Evolutionary conservation across 2,113 vertebrate genomes (phyloP).

Genomic region (Pseudorectes ferrugineus): DNA sequence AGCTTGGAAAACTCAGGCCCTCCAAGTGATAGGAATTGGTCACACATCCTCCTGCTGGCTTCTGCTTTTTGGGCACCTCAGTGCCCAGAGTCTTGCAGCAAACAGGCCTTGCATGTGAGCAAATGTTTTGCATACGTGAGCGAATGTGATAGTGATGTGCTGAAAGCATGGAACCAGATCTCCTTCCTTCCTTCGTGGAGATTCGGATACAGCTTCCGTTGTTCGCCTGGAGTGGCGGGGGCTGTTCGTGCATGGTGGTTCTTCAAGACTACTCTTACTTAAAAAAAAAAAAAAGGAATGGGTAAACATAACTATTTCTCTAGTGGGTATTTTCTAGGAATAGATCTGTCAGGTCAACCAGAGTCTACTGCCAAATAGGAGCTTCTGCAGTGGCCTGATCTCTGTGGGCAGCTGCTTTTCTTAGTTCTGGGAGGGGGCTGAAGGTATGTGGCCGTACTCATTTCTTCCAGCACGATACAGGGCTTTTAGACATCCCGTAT

Average conservation of each 20-base stretch:
- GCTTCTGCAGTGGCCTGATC: background rate
- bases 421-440: background rate
- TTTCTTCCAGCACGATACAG: background rate
- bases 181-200: conserved; percentile 19
- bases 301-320: background rate
- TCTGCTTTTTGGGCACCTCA: background rate
- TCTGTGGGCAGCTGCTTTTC: background rate
- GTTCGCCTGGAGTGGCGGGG: accelerated
- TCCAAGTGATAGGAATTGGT: conserved; percentile 36
- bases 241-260: background rate
- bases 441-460: background rate
- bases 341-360: background rate
- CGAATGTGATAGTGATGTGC: conserved; percentile 43
- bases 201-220: background rate
- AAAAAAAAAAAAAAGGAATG: background rate
- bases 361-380: background rate
- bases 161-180: conserved; percentile 55
- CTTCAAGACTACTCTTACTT: background rate
- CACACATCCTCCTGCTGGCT: background rate
- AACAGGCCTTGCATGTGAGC: background rate
- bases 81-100: background rate
- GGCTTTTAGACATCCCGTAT: background rate
- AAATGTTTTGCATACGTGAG: conserved; percentile 10
- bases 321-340: background rate
- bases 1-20: conserved; percentile 1